These are phyloP conservation scores for Odontesthes bonariensis DNA, from an alignment of 2,113 vertebrate species.

Conservation along the genomic window DNA sequence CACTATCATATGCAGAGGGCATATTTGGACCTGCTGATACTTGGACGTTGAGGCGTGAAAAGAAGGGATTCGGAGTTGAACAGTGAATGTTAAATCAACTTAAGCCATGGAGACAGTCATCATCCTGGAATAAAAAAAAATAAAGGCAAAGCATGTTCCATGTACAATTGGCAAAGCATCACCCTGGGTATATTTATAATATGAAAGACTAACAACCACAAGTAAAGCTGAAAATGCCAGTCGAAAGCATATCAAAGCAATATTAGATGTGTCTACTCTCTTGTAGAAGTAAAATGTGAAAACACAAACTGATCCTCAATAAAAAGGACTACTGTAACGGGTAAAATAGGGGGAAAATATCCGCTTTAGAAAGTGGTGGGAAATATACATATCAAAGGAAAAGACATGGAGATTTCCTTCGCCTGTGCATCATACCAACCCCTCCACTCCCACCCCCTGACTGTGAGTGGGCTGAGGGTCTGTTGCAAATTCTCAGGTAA, in stretches of 20 bases:
- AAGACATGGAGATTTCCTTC: constrained; percentile 79
- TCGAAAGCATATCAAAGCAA: constrained; percentile 80
- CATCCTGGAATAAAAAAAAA: constrained; percentile 23
- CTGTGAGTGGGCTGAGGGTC: constrained; percentile 61
- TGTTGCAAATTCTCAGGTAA: constrained; percentile 79
- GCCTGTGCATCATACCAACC: constrained; percentile 65
- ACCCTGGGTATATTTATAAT: constrained; percentile 66
- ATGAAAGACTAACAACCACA: constrained; percentile 61
- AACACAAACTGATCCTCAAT: constrained; percentile 79
- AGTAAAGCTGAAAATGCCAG: constrained; percentile 70
- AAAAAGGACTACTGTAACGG: constrained; percentile 73
- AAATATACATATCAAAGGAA: constrained; percentile 85
- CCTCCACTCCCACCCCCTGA: constrained; percentile 17
- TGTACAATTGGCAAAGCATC: constrained; percentile 65
- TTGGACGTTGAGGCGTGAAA: constrained; percentile 33
- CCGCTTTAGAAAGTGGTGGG: constrained; percentile 79
- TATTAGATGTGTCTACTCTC: constrained; percentile 69
- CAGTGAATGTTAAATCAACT: constrained; percentile 13
- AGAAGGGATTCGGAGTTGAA: constrained; percentile 29
- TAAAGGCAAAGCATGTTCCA: constrained; percentile 16
- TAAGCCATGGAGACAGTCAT: constrained; percentile 31
- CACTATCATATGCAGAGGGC: constrained; percentile 35
- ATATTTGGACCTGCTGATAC: constrained; percentile 50
- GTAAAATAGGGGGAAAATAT: constrained; percentile 74
- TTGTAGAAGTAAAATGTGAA: constrained; percentile 68